phyloP scores from a whole-genome alignment of 1,140 invertebrate genomes.

The Trigoniulus corallinus region DNA sequence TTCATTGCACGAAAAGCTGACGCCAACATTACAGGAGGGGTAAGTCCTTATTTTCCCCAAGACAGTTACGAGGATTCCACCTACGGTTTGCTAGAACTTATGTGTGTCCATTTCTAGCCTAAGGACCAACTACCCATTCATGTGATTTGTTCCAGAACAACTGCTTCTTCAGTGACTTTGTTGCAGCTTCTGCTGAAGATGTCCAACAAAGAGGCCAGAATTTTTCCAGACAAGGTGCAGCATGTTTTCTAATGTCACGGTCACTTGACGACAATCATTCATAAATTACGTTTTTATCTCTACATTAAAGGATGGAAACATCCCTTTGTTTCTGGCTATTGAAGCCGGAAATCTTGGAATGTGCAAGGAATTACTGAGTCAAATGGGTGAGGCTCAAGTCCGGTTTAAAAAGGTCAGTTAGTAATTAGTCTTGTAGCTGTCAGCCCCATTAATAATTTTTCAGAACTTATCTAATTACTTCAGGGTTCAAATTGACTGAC shows the following conservation, averaged over 20 bases:
- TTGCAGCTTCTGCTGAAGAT: constrained; percentile 62
- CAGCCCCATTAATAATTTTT: no score
- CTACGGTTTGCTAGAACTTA: background rate
- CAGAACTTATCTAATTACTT: no score
- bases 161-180: constrained; percentile 74
- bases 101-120: constrained; percentile 12
- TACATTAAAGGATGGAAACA: constrained; percentile 60
- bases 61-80: background rate
- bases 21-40: constrained; percentile 75
- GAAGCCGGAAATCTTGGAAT: constrained; percentile 85
- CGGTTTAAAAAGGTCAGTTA: constrained; percentile 37
- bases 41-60: constrained; percentile 35
- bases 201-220: constrained; percentile 68
- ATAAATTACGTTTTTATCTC: constrained; percentile 7
- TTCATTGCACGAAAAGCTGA: constrained; percentile 78
- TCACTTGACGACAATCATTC: background rate
- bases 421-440: no score
- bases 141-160: constrained; percentile 71
- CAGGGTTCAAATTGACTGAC: no score
- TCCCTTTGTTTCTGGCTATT: constrained; percentile 79
- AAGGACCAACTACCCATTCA: constrained; percentile 53
- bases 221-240: constrained; percentile 71
- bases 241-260: background rate
- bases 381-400: constrained; percentile 53
- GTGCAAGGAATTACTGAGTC: constrained; percentile 67